Evolutionary conservation across 1,140 invertebrate genomes (phyloP).

Genomic region (Drosophila lini): DNA sequence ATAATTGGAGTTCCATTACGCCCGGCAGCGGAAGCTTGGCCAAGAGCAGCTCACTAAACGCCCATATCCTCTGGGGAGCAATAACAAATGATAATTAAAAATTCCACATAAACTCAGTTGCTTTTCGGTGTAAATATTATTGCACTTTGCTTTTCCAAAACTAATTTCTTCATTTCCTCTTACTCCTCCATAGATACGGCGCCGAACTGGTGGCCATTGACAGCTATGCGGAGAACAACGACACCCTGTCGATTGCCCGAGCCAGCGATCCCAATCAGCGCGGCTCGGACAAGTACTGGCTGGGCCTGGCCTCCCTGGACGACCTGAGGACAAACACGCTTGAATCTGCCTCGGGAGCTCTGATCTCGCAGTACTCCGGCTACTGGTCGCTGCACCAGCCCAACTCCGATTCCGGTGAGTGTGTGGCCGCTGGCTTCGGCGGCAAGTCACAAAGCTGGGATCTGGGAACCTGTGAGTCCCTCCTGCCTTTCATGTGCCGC

Average conservation of each 20-base stretch:
- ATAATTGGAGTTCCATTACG: conserved; percentile 62
- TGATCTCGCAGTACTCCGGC: conserved; percentile 96
- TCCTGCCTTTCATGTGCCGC: conserved; percentile 97
- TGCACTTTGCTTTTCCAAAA: not conserved
- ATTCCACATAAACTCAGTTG: not conserved
- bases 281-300: conserved; percentile 90
- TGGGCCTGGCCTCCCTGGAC: conserved; percentile 94
- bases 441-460: conserved; percentile 94
- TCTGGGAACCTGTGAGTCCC: conserved; percentile 95
- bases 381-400: conserved; percentile 96
- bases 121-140: not conserved
- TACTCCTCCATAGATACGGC: conserved; percentile 90
- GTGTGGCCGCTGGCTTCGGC: conserved; percentile 92
- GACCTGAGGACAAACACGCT: conserved; percentile 96
- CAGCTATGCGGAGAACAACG: conserved; percentile 95
- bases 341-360: conserved; percentile 95
- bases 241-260: conserved; percentile 91
- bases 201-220: conserved; percentile 96
- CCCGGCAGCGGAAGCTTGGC: conserved; percentile 45
- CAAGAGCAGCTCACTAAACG: conserved; percentile 34
- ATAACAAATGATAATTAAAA: not conserved
- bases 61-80: conserved; percentile 22
- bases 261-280: conserved; percentile 86
- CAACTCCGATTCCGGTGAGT: conserved; percentile 93
- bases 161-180: conserved; percentile 48